These are phyloP conservation scores for Trachelus iudaicus DNA, from an alignment of 2,888 invertebrate genomes.

Conservation along the genomic window DNA sequence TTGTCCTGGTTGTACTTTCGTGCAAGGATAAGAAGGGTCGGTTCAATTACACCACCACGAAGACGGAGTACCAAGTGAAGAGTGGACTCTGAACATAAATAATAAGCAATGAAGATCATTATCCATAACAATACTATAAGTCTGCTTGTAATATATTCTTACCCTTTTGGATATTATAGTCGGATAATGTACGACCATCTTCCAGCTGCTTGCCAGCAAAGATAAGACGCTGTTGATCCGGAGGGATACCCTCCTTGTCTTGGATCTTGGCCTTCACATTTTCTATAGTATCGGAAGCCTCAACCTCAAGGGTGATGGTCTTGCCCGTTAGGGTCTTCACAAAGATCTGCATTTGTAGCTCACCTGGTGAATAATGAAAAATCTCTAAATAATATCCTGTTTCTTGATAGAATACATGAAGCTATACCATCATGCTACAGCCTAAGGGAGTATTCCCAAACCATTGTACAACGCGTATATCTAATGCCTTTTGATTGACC, in stretches of 20 bases:
- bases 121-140: not conserved
- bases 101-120: not conserved
- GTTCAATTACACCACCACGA: constrained; percentile 98
- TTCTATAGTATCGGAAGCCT: constrained; percentile 93
- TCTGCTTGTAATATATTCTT: not conserved
- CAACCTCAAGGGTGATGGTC: constrained; percentile 92
- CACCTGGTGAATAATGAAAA: constrained; percentile 43
- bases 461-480: too few relatives aligned
- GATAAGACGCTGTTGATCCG: constrained; percentile 90
- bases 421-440: not conserved
- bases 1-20: constrained; percentile 99
- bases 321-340: constrained; percentile 95
- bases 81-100: constrained; percentile 69
- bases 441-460: not conserved
- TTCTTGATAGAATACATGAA: not conserved
- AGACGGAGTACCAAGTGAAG: constrained; percentile 94
- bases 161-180: constrained; percentile 91
- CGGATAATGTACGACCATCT: constrained; percentile 91
- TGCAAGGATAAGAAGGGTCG: constrained; percentile 94
- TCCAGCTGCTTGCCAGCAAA: constrained; percentile 95
- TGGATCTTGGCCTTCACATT: constrained; percentile 95
- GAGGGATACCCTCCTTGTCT: constrained; percentile 92
- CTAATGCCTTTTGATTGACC: too few relatives aligned
- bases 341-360: constrained; percentile 91
- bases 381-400: not conserved